Evolutionary conservation across 2,888 invertebrate genomes (phyloP).

Genomic region (Tetramorium bicarinatum): DNA sequence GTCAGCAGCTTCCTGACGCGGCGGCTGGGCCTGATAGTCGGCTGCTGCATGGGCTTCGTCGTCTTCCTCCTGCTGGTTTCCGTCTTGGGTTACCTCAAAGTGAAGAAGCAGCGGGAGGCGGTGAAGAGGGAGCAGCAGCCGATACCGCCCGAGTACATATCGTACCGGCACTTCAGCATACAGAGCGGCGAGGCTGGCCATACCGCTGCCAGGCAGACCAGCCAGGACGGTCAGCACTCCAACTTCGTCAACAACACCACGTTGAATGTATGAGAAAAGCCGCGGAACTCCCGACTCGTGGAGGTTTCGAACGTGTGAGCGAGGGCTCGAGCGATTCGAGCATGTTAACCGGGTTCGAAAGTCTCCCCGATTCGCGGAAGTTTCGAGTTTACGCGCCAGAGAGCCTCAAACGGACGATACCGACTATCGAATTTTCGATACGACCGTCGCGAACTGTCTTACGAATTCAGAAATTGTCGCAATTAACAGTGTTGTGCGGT

Average conservation of each 20-base stretch:
- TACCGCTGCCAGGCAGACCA: conserved; percentile 72
- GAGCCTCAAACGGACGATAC: conserved; percentile 22
- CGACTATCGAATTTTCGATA: conserved; percentile 28
- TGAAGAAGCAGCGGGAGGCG: conserved; percentile 93
- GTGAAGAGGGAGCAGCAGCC: conserved; percentile 91
- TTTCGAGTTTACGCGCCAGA: conserved; percentile 61
- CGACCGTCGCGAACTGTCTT: conserved; percentile 8
- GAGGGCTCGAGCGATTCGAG: background rate
- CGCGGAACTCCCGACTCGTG: conserved; percentile 77
- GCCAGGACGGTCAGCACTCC: conserved; percentile 81
- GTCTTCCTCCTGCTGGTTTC: conserved; percentile 95
- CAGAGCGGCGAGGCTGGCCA: conserved; percentile 89
- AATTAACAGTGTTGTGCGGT: conserved; percentile 34
- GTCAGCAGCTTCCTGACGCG: conserved; percentile 93
- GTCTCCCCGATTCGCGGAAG: conserved; percentile 69
- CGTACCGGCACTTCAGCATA: conserved; percentile 92
- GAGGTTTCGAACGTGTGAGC: conserved; percentile 76
- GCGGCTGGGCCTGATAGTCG: conserved; percentile 94
- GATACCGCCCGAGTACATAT: conserved; percentile 93
- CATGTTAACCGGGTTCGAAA: conserved; percentile 59
- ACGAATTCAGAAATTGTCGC: conserved; percentile 5
- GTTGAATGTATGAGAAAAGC: conserved; percentile 80
- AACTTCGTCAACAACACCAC: conserved; percentile 80
- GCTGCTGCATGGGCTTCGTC: conserved; percentile 94
- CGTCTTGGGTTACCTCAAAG: conserved; percentile 94